These are phyloP conservation scores for Drosophila algonquin DNA, from an alignment of 2,888 invertebrate species.

Conservation along the genomic window DNA sequence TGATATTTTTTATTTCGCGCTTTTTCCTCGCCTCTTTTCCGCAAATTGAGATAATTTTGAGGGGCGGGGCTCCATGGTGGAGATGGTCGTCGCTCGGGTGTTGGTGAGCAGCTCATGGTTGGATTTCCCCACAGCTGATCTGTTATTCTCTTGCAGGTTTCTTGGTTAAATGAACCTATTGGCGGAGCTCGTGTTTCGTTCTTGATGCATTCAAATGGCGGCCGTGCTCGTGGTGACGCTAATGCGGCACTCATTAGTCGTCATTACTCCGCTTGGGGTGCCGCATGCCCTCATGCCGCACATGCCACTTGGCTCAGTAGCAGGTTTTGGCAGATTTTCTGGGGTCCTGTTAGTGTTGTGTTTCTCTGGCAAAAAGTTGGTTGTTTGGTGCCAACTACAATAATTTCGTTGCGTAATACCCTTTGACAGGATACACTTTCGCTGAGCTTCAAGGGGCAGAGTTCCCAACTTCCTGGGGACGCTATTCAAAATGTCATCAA, in stretches of 20 bases:
- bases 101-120: too few species aligned
- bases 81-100: too few species aligned
- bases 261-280: constrained; percentile 16
- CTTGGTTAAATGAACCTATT: too few species aligned
- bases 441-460: constrained; percentile 65
- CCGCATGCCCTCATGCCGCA: constrained; percentile 32
- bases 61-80: too few species aligned
- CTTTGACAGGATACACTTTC: constrained; percentile 72
- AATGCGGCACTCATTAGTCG: constrained; percentile 67
- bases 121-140: too few species aligned
- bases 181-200: background rate
- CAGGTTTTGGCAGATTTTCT: constrained; percentile 59
- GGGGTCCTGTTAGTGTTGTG: constrained; percentile 17
- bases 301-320: constrained; percentile 60
- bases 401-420: constrained; percentile 69
- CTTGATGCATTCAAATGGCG: constrained; percentile 51
- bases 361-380: constrained; percentile 49
- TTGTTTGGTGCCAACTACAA: constrained; percentile 65
- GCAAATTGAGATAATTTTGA: too few species aligned
- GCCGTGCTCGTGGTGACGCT: constrained; percentile 59
- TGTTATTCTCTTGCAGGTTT: too few species aligned
- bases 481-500: constrained; percentile 63
- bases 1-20: too few species aligned
- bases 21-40: too few species aligned
- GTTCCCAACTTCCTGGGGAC: constrained; percentile 17